Evolutionary conservation across 1,140 invertebrate species (phyloP), one percentile per base, ranked within the genome.

Genomic region (Coelopa frigida): DNA sequence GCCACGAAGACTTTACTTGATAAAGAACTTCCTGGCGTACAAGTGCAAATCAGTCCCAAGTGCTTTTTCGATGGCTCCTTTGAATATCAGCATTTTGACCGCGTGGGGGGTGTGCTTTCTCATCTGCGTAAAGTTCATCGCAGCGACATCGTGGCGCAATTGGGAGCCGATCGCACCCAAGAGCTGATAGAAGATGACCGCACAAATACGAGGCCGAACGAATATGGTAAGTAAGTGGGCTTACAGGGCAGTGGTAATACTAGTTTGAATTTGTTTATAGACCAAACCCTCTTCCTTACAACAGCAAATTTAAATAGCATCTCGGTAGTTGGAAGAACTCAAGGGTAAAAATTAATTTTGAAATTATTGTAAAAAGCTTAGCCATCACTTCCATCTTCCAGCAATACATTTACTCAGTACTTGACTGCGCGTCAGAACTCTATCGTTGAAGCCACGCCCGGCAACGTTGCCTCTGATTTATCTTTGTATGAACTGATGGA

Each of bases 101-200:
- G 84, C 48, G 72, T 86, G 26, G 84, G 84, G 32, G 84, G 84
- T 12, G 73, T 85, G 1, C 58, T 81, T 26, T 80, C 79, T 3
- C 78, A 85, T 62, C 67, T 86, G 6, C 75, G 77, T n/a, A 82
- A 82, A 59, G 77, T 76, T 0, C 75, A 78, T 51, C 73, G 73
- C 50, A 66, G 65, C 44, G 75, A 79, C 46, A 56, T 79, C 3
- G 49, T 70, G 38, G 43, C 63, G 7, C 53, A 70, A 37, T 59
- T 78, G 40, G 77, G 77, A 20, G 18, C 54, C 2, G 68, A 73
- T 44, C 72, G 76, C 38, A 57, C 72, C 22, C 61, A 62, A 23
- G 53, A 56, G 39, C 53, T 72, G 12, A 49, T 55, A 15, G 58
- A 72, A 18, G 57, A 71, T 43, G 70, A 75, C 24, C 61, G 64